Percentiles rank a stretch among this genome's conserved stretches.
Conservation (phyloP, 2,113 vertebrate genomes). For the Ictalurus furcatus region DNA sequence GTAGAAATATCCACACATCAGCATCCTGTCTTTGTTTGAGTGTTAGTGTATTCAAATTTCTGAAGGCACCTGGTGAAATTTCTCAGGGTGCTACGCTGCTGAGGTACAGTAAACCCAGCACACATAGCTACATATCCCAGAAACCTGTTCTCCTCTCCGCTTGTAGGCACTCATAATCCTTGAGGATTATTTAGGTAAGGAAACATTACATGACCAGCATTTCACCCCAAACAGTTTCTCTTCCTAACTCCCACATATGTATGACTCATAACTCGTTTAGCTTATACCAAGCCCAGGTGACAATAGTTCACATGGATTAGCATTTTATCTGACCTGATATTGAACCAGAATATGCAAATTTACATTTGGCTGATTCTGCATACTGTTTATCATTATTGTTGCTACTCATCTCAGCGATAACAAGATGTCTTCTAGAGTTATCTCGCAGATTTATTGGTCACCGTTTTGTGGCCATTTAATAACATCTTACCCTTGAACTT, state of each 20-base stretch:
- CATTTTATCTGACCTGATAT: neutral
- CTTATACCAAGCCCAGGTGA: neutral
- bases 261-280: constrained; percentile 10
- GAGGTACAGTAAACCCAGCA: neutral
- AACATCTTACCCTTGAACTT: constrained; percentile 65
- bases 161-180: neutral
- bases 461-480: constrained; percentile 51
- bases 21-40: neutral
- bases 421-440: constrained; percentile 17
- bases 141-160: neutral
- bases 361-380: constrained; percentile 14
- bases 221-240: neutral
- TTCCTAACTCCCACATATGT: constrained; percentile 16
- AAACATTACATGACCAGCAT: neutral
- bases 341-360: neutral
- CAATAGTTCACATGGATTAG: neutral
- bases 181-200: neutral
- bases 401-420: neutral
- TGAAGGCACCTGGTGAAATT: neutral
- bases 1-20: neutral
- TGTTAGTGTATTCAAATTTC: neutral
- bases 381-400: constrained; percentile 26
- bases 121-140: neutral
- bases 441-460: constrained; percentile 48
- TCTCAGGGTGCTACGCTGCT: neutral